phyloP scores from a whole-genome alignment of 2,113 vertebrate genomes.

The pig (Sus scrofa) region DNA sequence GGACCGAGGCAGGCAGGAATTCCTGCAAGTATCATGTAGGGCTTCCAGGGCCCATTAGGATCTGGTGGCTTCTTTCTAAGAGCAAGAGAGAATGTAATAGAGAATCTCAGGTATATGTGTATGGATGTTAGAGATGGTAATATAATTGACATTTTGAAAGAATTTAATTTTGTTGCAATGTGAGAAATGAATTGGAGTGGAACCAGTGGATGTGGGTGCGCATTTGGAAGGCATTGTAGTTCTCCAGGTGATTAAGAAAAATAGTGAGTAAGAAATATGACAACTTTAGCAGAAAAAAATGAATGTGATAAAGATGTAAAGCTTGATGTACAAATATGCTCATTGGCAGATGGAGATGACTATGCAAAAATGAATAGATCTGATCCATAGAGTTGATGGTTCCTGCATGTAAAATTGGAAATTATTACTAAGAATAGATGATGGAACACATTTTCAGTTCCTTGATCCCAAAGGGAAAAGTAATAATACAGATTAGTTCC shows the following conservation, averaged over 20 bases:
- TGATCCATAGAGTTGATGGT: not conserved
- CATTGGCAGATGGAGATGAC: not conserved
- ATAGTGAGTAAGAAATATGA: constrained; percentile 28
- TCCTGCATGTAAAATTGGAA: not conserved
- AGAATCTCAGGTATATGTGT: not conserved
- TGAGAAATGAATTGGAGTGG: not conserved
- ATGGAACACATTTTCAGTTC: not conserved
- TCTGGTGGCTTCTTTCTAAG: not conserved
- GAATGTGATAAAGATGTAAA: not conserved
- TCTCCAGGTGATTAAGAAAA: constrained; percentile 6
- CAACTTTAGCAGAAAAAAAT: not conserved
- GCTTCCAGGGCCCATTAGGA: not conserved
- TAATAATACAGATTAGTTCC: not conserved
- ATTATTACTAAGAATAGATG: not conserved
- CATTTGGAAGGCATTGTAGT: not conserved
- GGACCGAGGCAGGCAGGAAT: not conserved
- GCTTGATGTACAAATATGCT: not conserved
- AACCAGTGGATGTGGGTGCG: not conserved
- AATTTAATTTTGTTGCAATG: not conserved
- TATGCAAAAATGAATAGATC: not conserved
- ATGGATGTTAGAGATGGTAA: not conserved
- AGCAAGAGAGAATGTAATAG: not conserved
- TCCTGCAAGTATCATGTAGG: not conserved
- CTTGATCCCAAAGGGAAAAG: not conserved
- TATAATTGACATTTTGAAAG: not conserved